phyloP scores from a whole-genome alignment of 2,888 invertebrate species.

The Gymnosoma rotundatum region DNA sequence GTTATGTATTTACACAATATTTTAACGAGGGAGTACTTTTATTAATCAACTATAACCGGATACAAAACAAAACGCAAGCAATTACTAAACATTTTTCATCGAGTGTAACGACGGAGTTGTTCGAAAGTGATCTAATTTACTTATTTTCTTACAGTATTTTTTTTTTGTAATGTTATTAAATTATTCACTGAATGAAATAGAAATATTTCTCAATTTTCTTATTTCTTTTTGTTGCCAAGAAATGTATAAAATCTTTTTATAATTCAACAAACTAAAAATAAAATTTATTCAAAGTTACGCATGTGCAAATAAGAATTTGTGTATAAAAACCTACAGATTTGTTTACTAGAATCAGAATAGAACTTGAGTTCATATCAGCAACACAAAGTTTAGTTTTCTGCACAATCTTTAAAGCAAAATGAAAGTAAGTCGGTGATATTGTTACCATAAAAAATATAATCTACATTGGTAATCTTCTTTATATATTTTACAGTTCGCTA shows the following conservation, averaged over 20 bases:
- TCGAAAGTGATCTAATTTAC: slow-evolving; percentile 10
- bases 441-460: not conserved
- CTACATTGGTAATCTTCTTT: not conserved
- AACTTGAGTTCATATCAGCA: slow-evolving; percentile 55
- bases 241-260: not conserved
- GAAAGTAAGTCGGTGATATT: slow-evolving; percentile 75
- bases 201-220: not conserved
- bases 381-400: slow-evolving; percentile 64
- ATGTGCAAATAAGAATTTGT: not conserved
- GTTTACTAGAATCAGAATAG: slow-evolving; percentile 53
- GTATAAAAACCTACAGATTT: not conserved
- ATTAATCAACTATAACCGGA: no score
- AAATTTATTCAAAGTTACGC: not conserved
- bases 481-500: slow-evolving; percentile 75
- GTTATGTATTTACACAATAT: no score
- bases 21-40: no score
- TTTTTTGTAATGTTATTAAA: not conserved
- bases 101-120: slow-evolving; percentile 21
- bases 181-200: not conserved
- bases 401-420: slow-evolving; percentile 72
- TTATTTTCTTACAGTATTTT: slow-evolving; percentile 6
- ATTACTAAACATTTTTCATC: not conserved
- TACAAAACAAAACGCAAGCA: no score
- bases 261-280: not conserved
- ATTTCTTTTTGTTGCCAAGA: not conserved